Conservation (phyloP, 2,797 vertebrate genomes). For the Phrynocephalus guinanensis region DNA sequence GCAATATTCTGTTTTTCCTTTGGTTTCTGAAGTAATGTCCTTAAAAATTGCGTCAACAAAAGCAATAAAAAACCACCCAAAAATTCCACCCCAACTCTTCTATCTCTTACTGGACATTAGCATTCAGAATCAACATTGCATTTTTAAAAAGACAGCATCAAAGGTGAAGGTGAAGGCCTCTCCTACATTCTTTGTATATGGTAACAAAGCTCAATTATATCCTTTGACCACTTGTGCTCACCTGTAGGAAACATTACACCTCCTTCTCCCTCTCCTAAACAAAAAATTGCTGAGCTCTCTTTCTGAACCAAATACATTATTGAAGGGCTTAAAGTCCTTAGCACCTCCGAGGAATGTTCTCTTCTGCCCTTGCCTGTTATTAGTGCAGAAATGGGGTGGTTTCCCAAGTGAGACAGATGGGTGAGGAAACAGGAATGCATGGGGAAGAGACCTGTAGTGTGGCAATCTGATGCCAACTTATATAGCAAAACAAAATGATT, state of each 20-base stretch:
- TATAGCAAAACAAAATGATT: too few relatives aligned
- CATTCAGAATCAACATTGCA: constrained; percentile 79
- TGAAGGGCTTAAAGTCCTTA: constrained; percentile 75
- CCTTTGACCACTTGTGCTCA: constrained; percentile 78
- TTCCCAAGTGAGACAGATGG: constrained; percentile 32
- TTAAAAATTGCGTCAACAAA: neutral
- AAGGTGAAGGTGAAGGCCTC: constrained; percentile 81
- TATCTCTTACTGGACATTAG: constrained; percentile 67
- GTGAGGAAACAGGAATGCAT: neutral
- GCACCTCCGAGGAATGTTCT: constrained; percentile 70
- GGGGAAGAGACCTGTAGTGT: neutral
- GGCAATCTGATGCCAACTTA: neutral
- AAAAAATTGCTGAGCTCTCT: constrained; percentile 71
- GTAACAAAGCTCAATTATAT: constrained; percentile 82
- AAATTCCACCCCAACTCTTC: constrained; percentile 25
- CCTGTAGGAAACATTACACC: constrained; percentile 83
- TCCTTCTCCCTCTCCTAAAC: constrained; percentile 76
- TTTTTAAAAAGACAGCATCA: constrained; percentile 77
- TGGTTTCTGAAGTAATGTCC: constrained; percentile 58
- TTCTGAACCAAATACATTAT: constrained; percentile 72
- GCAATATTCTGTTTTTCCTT: constrained; percentile 58
- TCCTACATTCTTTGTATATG: constrained; percentile 76
- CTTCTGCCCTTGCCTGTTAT: constrained; percentile 59
- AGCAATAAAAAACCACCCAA: too few relatives aligned
- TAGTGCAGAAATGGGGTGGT: constrained; percentile 43